These are phyloP conservation scores for Macrochelys suwanniensis DNA, from an alignment of 2,797 vertebrate species.

Conservation along the genomic window DNA sequence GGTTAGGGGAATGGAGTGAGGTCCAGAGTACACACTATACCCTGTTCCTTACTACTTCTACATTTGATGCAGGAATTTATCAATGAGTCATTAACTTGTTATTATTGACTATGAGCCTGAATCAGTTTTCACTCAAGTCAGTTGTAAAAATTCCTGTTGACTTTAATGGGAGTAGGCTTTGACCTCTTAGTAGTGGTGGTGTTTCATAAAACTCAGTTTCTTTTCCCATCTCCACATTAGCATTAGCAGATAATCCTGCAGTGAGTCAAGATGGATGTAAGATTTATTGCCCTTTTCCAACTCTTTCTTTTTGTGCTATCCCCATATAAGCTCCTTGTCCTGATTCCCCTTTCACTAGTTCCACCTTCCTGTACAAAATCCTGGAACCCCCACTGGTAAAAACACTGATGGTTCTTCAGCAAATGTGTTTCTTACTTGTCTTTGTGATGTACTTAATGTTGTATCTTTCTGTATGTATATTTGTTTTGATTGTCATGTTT, in stretches of 20 bases:
- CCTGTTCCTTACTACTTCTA: conserved; percentile 1
- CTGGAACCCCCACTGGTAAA: conserved; percentile 71
- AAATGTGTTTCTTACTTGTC: conserved; percentile 79
- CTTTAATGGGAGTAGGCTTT: background rate
- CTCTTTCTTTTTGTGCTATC: conserved; percentile 47
- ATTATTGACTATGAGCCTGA: background rate
- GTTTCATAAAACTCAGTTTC: background rate
- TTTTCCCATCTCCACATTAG: background rate
- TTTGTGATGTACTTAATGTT: conserved; percentile 79
- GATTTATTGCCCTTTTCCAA: conserved; percentile 41
- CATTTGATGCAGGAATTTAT: background rate
- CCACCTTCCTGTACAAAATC: conserved; percentile 67
- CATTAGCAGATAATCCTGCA: conserved; percentile 31
- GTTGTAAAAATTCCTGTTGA: background rate
- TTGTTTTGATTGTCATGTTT: conserved; percentile 62
- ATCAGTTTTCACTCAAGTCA: background rate
- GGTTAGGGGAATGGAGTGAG: background rate
- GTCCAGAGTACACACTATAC: conserved; percentile 3
- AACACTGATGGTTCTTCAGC: conserved; percentile 72
- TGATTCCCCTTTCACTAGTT: conserved; percentile 54
- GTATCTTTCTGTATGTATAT: conserved; percentile 69
- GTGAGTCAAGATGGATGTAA: conserved; percentile 27
- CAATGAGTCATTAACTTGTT: background rate
- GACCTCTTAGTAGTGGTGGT: background rate
- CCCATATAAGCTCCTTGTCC: conserved; percentile 45